phyloP scores from a whole-genome alignment of 1,140 invertebrate genomes.

The Tachypleus tridentatus region DNA sequence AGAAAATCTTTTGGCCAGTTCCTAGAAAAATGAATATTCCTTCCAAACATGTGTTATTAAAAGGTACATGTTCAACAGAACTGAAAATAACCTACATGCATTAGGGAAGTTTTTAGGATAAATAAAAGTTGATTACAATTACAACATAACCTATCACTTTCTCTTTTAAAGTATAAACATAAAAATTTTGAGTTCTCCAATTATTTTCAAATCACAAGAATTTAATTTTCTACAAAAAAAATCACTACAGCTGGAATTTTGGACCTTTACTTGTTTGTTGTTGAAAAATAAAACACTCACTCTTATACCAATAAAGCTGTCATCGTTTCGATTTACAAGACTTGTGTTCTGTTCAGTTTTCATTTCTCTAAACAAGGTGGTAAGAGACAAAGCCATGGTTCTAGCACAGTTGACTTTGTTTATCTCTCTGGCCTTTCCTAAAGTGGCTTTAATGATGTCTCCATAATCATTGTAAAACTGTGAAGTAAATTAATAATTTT shows the following conservation, averaged over 20 bases:
- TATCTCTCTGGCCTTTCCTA: conserved; percentile 92
- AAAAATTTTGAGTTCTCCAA: no score
- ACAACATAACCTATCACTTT: not conserved
- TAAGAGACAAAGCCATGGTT: conserved; percentile 85
- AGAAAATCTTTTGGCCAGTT: conserved; percentile 92
- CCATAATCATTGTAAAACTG: conserved; percentile 97
- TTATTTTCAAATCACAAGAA: no score
- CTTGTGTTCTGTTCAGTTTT: conserved; percentile 38
- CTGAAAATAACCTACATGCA: no score
- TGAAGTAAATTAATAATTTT: conserved; percentile 24
- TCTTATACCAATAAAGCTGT: conserved; percentile 76
- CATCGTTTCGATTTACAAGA: conserved; percentile 42
- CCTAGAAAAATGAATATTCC: conserved; percentile 38
- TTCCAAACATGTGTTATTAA: not conserved
- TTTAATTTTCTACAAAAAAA: no score
- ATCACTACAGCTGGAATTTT: no score
- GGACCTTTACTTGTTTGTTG: not conserved
- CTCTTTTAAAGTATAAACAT: no score
- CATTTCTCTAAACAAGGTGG: conserved; percentile 64
- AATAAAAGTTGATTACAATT: not conserved
- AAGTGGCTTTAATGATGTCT: conserved; percentile 96
- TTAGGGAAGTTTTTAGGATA: not conserved
- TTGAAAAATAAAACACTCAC: conserved; percentile 33
- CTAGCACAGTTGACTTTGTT: conserved; percentile 93
- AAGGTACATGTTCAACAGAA: no score